Evolutionary conservation across 2,888 invertebrate species (phyloP).

Genomic region (Yponomeuta plumbellus): DNA sequence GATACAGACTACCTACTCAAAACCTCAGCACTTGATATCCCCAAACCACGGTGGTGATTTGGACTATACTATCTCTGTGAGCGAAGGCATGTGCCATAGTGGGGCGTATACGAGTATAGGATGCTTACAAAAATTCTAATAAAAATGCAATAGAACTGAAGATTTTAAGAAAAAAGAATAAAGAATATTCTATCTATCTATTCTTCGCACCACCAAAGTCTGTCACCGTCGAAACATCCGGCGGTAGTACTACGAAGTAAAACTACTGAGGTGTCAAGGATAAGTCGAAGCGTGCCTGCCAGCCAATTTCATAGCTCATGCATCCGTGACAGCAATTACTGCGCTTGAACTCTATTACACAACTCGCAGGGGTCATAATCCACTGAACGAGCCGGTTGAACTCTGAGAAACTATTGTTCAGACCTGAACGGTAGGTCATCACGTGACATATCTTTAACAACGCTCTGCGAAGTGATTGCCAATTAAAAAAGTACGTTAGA

Average conservation of each 20-base stretch:
- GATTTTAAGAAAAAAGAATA: no score
- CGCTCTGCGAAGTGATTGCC: not conserved
- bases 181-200: no score
- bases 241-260: not conserved
- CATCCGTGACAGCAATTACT: slow-evolving; percentile 7
- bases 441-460: not conserved
- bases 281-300: not conserved
- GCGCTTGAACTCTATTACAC: not conserved
- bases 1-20: no score
- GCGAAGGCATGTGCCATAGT: no score
- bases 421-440: not conserved
- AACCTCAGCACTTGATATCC: no score
- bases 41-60: no score
- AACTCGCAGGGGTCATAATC: not conserved
- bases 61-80: no score
- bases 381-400: not conserved
- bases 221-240: no score
- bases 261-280: slow-evolving; percentile 11
- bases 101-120: no score
- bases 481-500: not conserved
- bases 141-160: no score
- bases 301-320: slow-evolving; percentile 12
- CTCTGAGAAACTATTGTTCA: not conserved
- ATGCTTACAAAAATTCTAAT: no score
- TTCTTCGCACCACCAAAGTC: no score